Evolutionary conservation across 30 jellyfish, hydroid and myxozoan species (phyloP), one percentile per base, ranked within the genome.

Genomic region (Cassiopea xamachana): DNA sequence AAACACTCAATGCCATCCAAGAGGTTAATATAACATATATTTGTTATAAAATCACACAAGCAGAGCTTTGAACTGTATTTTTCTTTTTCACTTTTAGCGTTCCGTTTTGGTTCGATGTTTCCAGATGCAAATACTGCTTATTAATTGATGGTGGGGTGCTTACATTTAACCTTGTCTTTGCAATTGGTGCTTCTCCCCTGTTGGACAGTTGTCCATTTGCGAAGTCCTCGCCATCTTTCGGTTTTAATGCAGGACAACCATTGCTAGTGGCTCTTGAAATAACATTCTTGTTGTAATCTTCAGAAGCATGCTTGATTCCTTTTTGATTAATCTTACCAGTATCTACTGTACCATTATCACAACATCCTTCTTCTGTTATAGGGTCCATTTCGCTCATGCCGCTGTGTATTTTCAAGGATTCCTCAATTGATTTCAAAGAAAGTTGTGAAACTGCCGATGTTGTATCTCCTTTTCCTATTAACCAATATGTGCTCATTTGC

Each of bases 401-500:
- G 12, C 62, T 84, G 16, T 27, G 16, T 46, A 61, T 49, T 45
- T 70, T 78, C 69, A 79, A 51, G 39, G 83, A 44, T 5, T 76
- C 77, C 80, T 87, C 89, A 68, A 77, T 69, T 9, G 94, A 78
- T 77, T 67, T 45, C 16, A 87, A 43, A 1, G 94, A 87, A 73
- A 77, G n/a, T 83, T n/a, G 73, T 7, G 89, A 87, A 7, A 87
- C 18, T 15, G 83, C 84, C 3, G 13, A 13, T 14, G 83, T 39
- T 15, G 84, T 43, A 7, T 68, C 69, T 19, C 89, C 91, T 55
- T 69, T 79, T 46, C 96, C 96, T 70, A 81, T n/a, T 9, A 89
- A 86, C 96, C 96, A 89, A 48, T 16, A 89, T 43, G 91, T 89
- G 14, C 71, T 45, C 96, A 89, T 71, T 47, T 60, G 61, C 46